Base-by-base conservation (phyloP, 2,888 invertebrate species). In the Portevinia maculata region DNA sequence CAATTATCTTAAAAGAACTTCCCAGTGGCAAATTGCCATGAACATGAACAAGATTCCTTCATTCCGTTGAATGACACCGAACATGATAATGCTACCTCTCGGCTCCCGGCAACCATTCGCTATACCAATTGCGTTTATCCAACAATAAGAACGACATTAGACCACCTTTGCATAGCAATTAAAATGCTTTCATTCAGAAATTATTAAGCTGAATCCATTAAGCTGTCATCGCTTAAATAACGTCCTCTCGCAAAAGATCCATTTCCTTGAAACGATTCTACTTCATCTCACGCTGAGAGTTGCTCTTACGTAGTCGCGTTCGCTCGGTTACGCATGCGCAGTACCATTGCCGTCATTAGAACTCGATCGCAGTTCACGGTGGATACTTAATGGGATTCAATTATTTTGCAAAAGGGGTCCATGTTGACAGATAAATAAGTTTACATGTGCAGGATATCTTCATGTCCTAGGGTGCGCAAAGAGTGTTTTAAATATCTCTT, bases 131-230 rank as follows among this genome's bases (percentile, higher is more conserved):
- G 28, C 30, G 2, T n/a, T 32, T 17, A 44, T 11, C 41, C 75
- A 28, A 55, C 73, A 53, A 60, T 59, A 32, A 46, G 21, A 17
- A n/a, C 15, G 9, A 52, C 67, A 44, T 17, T 15, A 30, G 59
- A 64, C 70, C 70, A 60, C 65, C 59, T 71, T 71, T 83, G 76
- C 81, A 76, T 83, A 59, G 71, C 83, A 83, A 83, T 83, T 83
- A 83, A 83, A 83, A 83, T 67, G 71, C 78, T 78, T 73, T 55
- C 60, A 78, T 73, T 78, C 67, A 78, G 60, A 73, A 78, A 73
- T 78, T 83, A 83, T 83, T 71, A 78, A 83, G 73, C 83, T 73
- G 67, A 62, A 78, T 83, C 83, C 83, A 83, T 83, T 83, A 78
- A 83, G 62, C 78, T 83, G 83, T 83, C 83, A 83, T 78, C 83